A percentile compares a stretch with the other conserved stretches of the same genome.
Conservation (phyloP, 2,797 vertebrate species). For the Argya squamiceps region DNA sequence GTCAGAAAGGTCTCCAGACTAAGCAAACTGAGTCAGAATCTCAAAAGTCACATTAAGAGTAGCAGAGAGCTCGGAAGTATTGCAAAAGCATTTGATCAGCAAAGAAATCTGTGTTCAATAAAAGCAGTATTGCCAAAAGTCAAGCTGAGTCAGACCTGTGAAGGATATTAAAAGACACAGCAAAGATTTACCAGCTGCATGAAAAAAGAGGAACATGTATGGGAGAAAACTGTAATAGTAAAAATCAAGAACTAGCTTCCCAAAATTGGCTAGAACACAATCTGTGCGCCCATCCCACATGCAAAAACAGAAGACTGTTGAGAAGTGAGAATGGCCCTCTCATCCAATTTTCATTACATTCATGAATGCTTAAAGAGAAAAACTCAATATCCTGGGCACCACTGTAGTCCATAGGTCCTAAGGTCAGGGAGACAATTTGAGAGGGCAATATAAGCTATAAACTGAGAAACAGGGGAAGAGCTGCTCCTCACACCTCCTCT, state of each 20-base stretch:
- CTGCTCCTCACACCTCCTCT: background rate
- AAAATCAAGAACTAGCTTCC: background rate
- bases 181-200: background rate
- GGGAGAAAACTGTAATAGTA: background rate
- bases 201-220: background rate
- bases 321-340: background rate
- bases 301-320: rapidly evolving
- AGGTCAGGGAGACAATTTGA: background rate
- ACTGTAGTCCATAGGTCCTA: background rate
- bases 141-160: background rate
- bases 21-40: slow-evolving; percentile 38
- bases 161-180: background rate
- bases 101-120: slow-evolving; percentile 27
- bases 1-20: background rate
- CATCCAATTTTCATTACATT: background rate
- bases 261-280: background rate
- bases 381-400: rapidly evolving
- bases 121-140: slow-evolving; percentile 8
- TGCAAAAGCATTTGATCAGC: slow-evolving; percentile 32
- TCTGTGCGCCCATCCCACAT: background rate
- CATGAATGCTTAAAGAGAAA: background rate
- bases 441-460: background rate
- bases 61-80: slow-evolving; percentile 3
- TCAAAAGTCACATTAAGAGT: background rate
- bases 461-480: background rate